Percentiles rank a stretch among this genome's conserved stretches.
Evolutionary conservation across 2,888 invertebrate species (phyloP).

Genomic region (Sphaerophoria rueppellii): DNA sequence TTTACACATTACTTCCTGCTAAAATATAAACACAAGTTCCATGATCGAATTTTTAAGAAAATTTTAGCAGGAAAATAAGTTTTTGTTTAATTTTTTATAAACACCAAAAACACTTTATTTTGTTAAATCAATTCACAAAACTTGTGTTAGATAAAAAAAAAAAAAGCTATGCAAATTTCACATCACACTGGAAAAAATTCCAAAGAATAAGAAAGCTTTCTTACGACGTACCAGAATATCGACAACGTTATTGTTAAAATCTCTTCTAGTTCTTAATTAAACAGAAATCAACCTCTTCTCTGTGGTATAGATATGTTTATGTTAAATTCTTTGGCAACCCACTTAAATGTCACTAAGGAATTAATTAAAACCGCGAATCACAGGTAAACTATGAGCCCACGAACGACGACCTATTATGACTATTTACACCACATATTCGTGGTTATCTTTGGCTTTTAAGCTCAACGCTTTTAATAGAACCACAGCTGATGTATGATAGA

Average conservation of each 20-base stretch:
- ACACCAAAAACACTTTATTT: too few species aligned
- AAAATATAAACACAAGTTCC: too few species aligned
- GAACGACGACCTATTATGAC: neutral
- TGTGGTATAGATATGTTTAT: slow-evolving; percentile 1
- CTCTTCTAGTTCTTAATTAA: neutral
- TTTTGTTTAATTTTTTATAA: too few species aligned
- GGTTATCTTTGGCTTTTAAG: neutral
- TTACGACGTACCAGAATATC: too few species aligned
- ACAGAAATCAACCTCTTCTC: neutral
- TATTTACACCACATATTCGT: neutral
- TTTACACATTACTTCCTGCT: too few species aligned
- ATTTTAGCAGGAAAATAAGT: too few species aligned
- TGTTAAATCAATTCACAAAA: too few species aligned
- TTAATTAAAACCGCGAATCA: slow-evolving; percentile 48
- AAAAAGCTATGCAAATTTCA: too few species aligned
- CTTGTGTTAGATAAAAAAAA: too few species aligned
- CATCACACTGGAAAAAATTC: too few species aligned
- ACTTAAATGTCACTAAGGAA: slow-evolving; percentile 46
- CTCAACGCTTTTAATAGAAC: neutral
- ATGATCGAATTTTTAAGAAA: too few species aligned
- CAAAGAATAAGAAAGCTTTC: too few species aligned
- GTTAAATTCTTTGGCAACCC: slow-evolving; percentile 47
- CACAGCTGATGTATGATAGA: slow-evolving; percentile 12
- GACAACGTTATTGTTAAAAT: slow-evolving; percentile 6
- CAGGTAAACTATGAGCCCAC: slow-evolving; percentile 20